Evolutionary conservation across 1,140 invertebrate genomes (phyloP).

Genomic region (Cecropterus lyciades): DNA sequence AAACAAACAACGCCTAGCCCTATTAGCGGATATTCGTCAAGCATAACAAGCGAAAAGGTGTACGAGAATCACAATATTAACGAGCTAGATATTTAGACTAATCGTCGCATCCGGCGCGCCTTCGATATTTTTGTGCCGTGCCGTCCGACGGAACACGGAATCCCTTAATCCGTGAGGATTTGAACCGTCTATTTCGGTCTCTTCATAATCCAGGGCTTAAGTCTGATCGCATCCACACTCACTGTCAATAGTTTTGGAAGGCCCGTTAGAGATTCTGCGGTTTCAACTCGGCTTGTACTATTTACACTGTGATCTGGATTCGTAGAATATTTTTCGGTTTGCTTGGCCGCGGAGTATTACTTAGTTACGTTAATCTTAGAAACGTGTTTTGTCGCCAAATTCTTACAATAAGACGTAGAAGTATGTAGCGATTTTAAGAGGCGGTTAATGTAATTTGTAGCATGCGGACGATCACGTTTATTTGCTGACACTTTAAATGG

Average conservation of each 20-base stretch:
- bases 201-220: conserved; percentile 82
- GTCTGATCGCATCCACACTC: conserved; percentile 82
- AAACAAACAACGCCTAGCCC: neutral
- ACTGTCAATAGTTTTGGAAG: conserved; percentile 83
- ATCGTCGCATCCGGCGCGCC: conserved; percentile 81
- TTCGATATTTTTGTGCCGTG: conserved; percentile 78
- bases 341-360: conserved; percentile 57
- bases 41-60: conserved; percentile 48
- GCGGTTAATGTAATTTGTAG: neutral
- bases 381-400: conserved; percentile 57
- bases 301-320: conserved; percentile 68
- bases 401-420: conserved; percentile 35
- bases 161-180: conserved; percentile 81
- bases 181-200: conserved; percentile 83
- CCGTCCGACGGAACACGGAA: conserved; percentile 79
- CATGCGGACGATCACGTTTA: neutral
- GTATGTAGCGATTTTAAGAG: neutral
- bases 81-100: conserved; percentile 73
- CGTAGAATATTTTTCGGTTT: conserved; percentile 74
- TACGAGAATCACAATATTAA: conserved; percentile 62
- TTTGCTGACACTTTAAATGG: neutral
- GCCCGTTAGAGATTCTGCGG: conserved; percentile 78
- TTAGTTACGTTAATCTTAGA: conserved; percentile 58
- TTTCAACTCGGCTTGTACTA: conserved; percentile 65
- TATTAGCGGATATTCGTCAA: conserved; percentile 15